Conservation (phyloP, 2,113 vertebrate species). For the Microcebus lehilahytsara region DNA sequence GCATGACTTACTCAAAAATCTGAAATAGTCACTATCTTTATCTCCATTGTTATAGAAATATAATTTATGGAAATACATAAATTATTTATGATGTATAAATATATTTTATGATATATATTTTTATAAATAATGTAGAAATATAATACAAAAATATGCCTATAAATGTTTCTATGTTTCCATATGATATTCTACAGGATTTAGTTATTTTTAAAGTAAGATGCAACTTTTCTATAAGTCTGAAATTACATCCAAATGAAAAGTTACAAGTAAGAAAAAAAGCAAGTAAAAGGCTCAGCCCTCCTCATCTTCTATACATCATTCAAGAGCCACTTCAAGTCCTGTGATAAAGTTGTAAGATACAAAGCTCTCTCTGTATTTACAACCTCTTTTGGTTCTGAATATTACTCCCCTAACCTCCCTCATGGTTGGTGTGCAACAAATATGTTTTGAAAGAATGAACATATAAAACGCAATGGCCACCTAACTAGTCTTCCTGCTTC, state of each 20-base stretch:
- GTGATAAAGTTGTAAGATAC: not conserved
- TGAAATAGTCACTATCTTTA: slow-evolving; percentile 5
- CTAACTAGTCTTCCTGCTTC: not conserved
- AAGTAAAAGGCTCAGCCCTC: not conserved
- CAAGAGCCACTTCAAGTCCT: not conserved
- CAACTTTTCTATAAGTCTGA: slow-evolving; percentile 20
- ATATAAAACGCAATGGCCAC: not conserved
- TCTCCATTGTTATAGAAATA: not conserved
- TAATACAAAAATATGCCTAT: not conserved
- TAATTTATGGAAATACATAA: not conserved
- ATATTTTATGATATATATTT: not conserved
- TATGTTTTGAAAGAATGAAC: not conserved
- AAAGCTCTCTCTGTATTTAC: not conserved
- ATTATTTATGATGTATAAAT: not conserved
- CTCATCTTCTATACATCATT: not conserved
- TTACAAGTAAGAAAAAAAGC: not conserved
- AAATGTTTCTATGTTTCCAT: not conserved
- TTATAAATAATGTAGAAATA: not conserved
- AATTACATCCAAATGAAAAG: slow-evolving; percentile 10
- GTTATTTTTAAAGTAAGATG: not conserved
- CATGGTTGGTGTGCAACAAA: not conserved
- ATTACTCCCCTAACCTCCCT: not conserved
- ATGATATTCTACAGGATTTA: not conserved
- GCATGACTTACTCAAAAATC: not conserved
- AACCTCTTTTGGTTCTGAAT: not conserved